Conservation (phyloP, 1,140 invertebrate species). For the Drosophila rufa region DNA sequence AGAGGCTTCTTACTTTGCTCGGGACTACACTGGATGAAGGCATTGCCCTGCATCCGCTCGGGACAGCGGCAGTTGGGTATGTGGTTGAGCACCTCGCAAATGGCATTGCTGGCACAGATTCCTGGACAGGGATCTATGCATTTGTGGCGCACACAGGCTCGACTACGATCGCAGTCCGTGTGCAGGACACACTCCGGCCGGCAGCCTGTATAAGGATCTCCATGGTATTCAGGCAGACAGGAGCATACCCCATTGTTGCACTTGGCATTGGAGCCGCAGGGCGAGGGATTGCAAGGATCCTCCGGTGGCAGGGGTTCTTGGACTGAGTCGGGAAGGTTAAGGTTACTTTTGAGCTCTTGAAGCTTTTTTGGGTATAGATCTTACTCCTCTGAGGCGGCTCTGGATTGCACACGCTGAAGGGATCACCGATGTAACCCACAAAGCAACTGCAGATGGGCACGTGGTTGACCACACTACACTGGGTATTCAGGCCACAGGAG, state of each 20-base stretch:
- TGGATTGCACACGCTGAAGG: constrained; percentile 88
- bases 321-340: constrained; percentile 42
- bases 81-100: constrained; percentile 93
- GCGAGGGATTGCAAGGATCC: constrained; percentile 91
- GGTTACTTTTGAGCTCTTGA: not conserved
- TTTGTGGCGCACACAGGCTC: constrained; percentile 90
- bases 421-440: constrained; percentile 91
- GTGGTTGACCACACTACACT: constrained; percentile 93
- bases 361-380: not conserved
- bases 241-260: constrained; percentile 74
- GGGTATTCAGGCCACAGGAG: constrained; percentile 91
- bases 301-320: constrained; percentile 52
- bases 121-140: constrained; percentile 91
- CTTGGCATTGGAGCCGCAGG: constrained; percentile 88
- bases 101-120: constrained; percentile 90
- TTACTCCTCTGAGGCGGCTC: constrained; percentile 82
- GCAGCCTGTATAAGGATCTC: constrained; percentile 89
- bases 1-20: constrained; percentile 86
- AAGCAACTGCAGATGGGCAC: constrained; percentile 92
- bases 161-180: constrained; percentile 91
- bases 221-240: constrained; percentile 87
- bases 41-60: constrained; percentile 90
- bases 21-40: constrained; percentile 89
- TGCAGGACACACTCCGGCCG: constrained; percentile 94
- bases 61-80: constrained; percentile 91